Evolutionary conservation across 2,797 vertebrate genomes (phyloP).

Genomic region (Thunnus albacares): DNA sequence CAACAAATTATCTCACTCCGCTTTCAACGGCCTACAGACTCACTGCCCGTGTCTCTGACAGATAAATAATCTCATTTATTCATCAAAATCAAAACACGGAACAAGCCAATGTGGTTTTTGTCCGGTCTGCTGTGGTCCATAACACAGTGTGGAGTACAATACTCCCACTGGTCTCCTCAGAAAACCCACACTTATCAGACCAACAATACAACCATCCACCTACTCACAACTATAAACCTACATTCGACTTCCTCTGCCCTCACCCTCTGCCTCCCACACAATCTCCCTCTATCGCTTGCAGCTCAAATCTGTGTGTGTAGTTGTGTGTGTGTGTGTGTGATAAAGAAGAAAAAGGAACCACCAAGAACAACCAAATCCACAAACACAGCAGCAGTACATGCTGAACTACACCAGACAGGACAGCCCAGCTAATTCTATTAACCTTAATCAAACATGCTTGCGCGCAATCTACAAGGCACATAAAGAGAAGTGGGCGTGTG

Average conservation of each 20-base stretch:
- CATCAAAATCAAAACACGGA: constrained; percentile 10
- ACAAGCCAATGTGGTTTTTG: constrained; percentile 27
- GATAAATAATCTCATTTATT: constrained; percentile 40
- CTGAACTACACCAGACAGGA: background rate
- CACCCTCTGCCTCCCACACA: constrained; percentile 46
- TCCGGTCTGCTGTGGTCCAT: constrained; percentile 1
- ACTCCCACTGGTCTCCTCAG: constrained; percentile 3
- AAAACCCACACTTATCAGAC: constrained; percentile 28
- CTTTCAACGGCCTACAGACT: constrained; percentile 25
- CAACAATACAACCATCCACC: constrained; percentile 47
- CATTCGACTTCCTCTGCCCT: constrained; percentile 56
- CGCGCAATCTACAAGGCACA: background rate
- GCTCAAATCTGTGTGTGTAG: constrained; percentile 26
- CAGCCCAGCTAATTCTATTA: constrained; percentile 2
- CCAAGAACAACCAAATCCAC: background rate
- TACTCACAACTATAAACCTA: constrained; percentile 45
- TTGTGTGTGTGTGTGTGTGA: constrained; percentile 5
- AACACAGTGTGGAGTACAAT: constrained; percentile 21
- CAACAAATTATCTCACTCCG: constrained; percentile 43
- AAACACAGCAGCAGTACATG: constrained; percentile 2
- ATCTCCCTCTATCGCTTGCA: constrained; percentile 1
- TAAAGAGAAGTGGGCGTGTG: background rate
- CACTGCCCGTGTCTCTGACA: background rate
- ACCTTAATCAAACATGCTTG: background rate
- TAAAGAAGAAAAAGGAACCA: background rate